These are phyloP conservation scores for Papilio polytes DNA, from an alignment of 1,140 invertebrate species.

Conservation along the genomic window DNA sequence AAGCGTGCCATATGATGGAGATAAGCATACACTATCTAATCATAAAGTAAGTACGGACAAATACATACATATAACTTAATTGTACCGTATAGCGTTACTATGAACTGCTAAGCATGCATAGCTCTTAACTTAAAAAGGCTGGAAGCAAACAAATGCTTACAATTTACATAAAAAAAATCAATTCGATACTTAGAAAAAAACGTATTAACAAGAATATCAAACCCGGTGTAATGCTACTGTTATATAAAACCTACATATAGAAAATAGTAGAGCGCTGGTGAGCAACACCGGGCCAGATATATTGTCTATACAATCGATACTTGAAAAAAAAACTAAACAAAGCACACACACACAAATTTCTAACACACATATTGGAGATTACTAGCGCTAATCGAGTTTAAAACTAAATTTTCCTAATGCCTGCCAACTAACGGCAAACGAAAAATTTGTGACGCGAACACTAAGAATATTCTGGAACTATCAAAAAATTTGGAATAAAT, in stretches of 20 bases:
- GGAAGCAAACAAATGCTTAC: constrained; percentile 83
- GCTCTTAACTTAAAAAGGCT: constrained; percentile 71
- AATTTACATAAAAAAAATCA: constrained; percentile 78
- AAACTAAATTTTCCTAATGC: constrained; percentile 28
- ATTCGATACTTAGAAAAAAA: constrained; percentile 54
- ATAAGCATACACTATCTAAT: constrained; percentile 73
- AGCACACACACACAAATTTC: constrained; percentile 50
- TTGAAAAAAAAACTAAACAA: constrained; percentile 52
- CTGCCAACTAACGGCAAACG: constrained; percentile 15
- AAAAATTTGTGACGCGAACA: constrained; percentile 32
- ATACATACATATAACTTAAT: constrained; percentile 76
- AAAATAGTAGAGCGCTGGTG: no score
- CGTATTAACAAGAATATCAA: neutral
- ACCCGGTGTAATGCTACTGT: no score
- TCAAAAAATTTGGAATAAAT: neutral
- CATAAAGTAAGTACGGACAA: constrained; percentile 81
- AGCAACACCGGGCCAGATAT: no score
- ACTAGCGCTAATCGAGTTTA: neutral
- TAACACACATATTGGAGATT: constrained; percentile 17
- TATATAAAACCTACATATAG: no score
- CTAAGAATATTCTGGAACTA: neutral
- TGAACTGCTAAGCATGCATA: constrained; percentile 83
- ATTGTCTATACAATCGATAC: constrained; percentile 40
- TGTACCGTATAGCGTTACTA: constrained; percentile 73
- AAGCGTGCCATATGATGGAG: constrained; percentile 78